Percentiles rank a stretch among this genome's conserved stretches.
Evolutionary conservation across 1,140 invertebrate species (phyloP).

Genomic region (Drosophila seguyi): DNA sequence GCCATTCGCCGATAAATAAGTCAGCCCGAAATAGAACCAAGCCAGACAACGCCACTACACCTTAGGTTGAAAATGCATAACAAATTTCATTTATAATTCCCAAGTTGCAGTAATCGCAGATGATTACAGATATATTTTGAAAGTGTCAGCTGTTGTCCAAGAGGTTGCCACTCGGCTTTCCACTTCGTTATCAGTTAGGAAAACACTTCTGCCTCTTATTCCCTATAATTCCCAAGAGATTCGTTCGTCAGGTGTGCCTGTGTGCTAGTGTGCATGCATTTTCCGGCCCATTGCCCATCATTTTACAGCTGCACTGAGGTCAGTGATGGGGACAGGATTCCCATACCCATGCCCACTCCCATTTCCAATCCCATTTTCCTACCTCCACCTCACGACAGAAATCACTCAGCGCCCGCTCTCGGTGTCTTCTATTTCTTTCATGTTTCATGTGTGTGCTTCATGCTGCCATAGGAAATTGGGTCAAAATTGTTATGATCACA

Average conservation of each 20-base stretch:
- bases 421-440: conserved; percentile 53
- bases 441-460: conserved; percentile 57
- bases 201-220: background rate
- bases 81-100: background rate
- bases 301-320: conserved; percentile 75
- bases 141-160: background rate
- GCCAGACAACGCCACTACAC: conserved; percentile 52
- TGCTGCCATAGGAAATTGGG: conserved; percentile 64
- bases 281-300: conserved; percentile 60
- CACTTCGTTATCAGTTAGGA: background rate
- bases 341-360: conserved; percentile 2
- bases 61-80: conserved; percentile 49
- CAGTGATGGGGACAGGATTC: conserved; percentile 63
- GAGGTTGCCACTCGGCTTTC: background rate
- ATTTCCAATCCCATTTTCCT: conserved; percentile 20
- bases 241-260: conserved; percentile 15
- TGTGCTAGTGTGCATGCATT: conserved; percentile 19
- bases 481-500: conserved; percentile 84
- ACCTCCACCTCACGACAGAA: conserved; percentile 36
- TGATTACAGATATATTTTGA: background rate
- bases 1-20: conserved; percentile 73
- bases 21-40: conserved; percentile 60
- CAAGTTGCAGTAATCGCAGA: background rate
- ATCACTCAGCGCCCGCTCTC: conserved; percentile 48
- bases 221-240: background rate